Evolutionary conservation across 2,113 vertebrate species (phyloP), one percentile per base, ranked within the genome.

Genomic region (Electrona antarctica): DNA sequence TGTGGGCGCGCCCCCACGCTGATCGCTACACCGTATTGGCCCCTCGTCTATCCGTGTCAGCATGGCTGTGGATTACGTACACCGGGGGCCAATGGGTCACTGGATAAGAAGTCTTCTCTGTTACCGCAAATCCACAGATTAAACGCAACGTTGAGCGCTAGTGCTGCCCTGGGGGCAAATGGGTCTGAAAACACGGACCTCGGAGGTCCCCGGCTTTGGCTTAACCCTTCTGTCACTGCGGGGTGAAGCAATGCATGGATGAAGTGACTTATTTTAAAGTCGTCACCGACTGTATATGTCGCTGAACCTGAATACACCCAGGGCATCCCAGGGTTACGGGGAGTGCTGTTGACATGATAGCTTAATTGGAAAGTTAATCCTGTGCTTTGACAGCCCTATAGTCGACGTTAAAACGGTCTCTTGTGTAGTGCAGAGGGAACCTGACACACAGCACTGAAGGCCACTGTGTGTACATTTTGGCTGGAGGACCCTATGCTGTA

Each of bases 51-150:
- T 82, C 82, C 81, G 15, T 86, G 81, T 92, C 87, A 90, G 82
- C 76, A 60, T 81, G 66, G 73, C 84, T 75, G 74, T 85, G 86
- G 90, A 92, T 92, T 91, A 90, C 64, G 73, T 76, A 78, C 81
- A 85, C 67, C 79, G 55, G 49, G 76, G 85, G 88, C 81, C 89
- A 92, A 82, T 79, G 86, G 88, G 88, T 90, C 90, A 88, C 60
- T 72, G 82, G 90, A 92, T 93, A 92, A 92, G 89, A 92, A 90
- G 91, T 92, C 86, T 92, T 94, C 88, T 92, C 93, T 89, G 79
- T 93, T 92, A 93, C 92, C 85, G 77, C 84, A 92, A 90, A 93
- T 93, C 91, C 85, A 80, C 89, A 92, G 92, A 93, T 94, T 93
- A 92, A 91, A 88, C 74, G 69, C 72, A 84, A 82, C 71, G 80